These are phyloP conservation scores for Eleginops maclovinus DNA, from an alignment of 2,113 vertebrate species.

Conservation along the genomic window DNA sequence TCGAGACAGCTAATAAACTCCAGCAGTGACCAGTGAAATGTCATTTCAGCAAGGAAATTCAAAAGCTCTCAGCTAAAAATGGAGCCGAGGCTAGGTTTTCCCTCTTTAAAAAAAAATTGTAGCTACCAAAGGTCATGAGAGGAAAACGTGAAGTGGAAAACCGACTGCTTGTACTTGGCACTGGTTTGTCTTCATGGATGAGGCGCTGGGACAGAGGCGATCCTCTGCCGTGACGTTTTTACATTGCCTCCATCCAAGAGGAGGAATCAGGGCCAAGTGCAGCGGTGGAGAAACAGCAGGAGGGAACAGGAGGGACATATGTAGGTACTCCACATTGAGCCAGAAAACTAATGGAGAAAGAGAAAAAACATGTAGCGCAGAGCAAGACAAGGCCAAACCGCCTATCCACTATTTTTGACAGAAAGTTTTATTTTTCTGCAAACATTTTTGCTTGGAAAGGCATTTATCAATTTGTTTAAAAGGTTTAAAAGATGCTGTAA, in stretches of 20 bases:
- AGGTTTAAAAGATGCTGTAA: too few relatives aligned
- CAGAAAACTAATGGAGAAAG: conserved; percentile 42
- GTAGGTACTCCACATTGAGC: conserved; percentile 42
- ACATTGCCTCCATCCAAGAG: conserved; percentile 55
- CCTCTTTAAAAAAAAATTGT: conserved; percentile 17
- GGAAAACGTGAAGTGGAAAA: conserved; percentile 56
- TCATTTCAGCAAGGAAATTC: not conserved
- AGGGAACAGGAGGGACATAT: conserved; percentile 63
- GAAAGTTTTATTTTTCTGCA: not conserved
- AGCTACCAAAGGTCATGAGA: conserved; percentile 45
- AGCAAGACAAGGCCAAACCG: conserved; percentile 4
- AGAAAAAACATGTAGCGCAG: conserved; percentile 4
- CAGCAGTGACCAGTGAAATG: not conserved
- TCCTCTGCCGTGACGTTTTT: conserved; percentile 53
- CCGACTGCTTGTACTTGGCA: conserved; percentile 54
- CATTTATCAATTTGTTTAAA: too few relatives aligned
- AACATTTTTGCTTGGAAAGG: too few relatives aligned
- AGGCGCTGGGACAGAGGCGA: conserved; percentile 55
- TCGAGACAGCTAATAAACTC: conserved; percentile 6
- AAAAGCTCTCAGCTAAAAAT: conserved; percentile 16
- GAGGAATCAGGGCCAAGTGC: conserved; percentile 53
- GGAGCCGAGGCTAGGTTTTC: conserved; percentile 14
- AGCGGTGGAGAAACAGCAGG: conserved; percentile 58
- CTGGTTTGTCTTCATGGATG: conserved; percentile 29
- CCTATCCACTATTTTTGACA: conserved; percentile 8